A percentile compares a stretch with the other conserved stretches of the same genome.
Conservation (phyloP, 2,797 vertebrate genomes). For the Bradypus variegatus region DNA sequence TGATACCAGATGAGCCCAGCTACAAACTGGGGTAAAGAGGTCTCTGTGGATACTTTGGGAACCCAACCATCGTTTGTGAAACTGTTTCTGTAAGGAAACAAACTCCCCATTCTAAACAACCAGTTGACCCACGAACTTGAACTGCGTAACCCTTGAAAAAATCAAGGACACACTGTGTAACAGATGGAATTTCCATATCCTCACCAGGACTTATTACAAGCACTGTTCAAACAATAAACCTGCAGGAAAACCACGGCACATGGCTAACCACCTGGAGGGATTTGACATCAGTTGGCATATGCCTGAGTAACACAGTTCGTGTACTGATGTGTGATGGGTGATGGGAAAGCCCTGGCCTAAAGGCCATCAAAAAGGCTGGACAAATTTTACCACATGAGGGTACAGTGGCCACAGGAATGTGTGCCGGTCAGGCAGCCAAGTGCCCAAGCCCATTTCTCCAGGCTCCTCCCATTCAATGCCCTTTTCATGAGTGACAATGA, state of each 20-base stretch:
- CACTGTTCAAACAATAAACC: background rate
- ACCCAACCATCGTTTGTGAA: background rate
- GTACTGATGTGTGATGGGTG: background rate
- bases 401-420: background rate
- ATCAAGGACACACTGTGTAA: background rate
- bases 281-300: rapidly evolving
- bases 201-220: background rate
- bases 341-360: rapidly evolving
- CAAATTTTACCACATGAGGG: background rate
- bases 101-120: background rate
- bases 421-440: background rate
- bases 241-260: rapidly evolving
- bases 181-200: background rate
- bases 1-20: background rate
- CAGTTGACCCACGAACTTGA: background rate
- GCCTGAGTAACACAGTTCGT: background rate
- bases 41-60: background rate
- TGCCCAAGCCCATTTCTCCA: background rate
- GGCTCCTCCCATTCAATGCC: background rate
- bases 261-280: background rate
- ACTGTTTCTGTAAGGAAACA: background rate
- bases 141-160: background rate
- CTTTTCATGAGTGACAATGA: background rate
- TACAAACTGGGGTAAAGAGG: background rate
- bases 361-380: too few species aligned